These are phyloP conservation scores for Dreissena polymorpha DNA, from an alignment of 1,140 invertebrate species.

Conservation along the genomic window DNA sequence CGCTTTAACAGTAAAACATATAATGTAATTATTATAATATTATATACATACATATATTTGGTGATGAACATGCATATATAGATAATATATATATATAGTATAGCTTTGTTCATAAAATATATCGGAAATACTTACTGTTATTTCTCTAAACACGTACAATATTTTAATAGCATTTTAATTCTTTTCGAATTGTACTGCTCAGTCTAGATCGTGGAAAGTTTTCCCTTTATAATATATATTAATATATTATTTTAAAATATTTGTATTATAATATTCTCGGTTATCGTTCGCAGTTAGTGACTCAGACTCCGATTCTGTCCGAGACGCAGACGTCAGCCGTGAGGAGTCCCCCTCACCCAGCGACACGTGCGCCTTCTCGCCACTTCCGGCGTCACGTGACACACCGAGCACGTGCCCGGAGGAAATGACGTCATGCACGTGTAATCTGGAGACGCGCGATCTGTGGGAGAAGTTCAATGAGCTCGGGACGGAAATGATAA, in stretches of 20 bases:
- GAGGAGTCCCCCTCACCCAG: slow-evolving; percentile 29
- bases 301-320: slow-evolving; percentile 42
- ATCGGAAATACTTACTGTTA: no score
- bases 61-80: no score
- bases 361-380: slow-evolving; percentile 22
- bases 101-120: no score
- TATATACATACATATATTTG: no score
- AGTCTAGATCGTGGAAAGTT: no score
- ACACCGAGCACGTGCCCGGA: slow-evolving; percentile 8
- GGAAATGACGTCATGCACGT: slow-evolving; percentile 57
- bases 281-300: slow-evolving; percentile 44
- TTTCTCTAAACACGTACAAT: no score
- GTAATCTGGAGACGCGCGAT: slow-evolving; percentile 82
- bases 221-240: not conserved
- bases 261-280: not conserved
- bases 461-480: slow-evolving; percentile 99
- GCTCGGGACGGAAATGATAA: slow-evolving; percentile 99
- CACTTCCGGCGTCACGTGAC: slow-evolving; percentile 3
- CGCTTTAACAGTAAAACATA: no score
- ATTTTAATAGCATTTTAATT: no score
- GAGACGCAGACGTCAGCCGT: slow-evolving; percentile 27
- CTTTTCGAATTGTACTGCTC: no score
- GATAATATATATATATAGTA: no score
- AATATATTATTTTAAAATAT: not conserved
- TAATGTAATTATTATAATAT: no score